Evolutionary conservation across 2,888 invertebrate genomes (phyloP).

Genomic region (Ectropis crepuscularia): DNA sequence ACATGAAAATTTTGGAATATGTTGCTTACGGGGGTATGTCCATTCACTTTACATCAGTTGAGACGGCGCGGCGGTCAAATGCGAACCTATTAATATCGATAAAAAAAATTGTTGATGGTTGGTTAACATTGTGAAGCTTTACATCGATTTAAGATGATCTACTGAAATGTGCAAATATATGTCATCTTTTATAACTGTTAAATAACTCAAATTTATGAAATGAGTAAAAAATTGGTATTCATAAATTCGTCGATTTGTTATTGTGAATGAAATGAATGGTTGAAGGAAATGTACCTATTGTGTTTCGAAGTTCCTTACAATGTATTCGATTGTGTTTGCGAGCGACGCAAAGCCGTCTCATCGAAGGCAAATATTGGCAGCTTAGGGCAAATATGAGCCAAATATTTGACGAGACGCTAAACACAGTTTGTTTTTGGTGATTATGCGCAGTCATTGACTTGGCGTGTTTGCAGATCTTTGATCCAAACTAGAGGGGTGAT

Average conservation of each 20-base stretch:
- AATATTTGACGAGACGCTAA: slow-evolving; percentile 21
- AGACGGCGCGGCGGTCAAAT: too few relatives aligned
- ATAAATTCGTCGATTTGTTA: neutral
- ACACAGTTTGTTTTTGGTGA: slow-evolving; percentile 20
- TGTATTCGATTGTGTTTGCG: slow-evolving; percentile 19
- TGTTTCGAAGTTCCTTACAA: slow-evolving; percentile 19
- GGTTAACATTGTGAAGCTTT: too few relatives aligned
- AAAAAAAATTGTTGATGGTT: too few relatives aligned
- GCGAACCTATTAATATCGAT: too few relatives aligned
- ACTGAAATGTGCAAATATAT: too few relatives aligned
- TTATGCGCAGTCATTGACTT: slow-evolving; percentile 25
- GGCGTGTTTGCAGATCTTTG: slow-evolving; percentile 11
- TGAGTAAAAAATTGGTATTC: too few relatives aligned
- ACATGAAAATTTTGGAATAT: too few relatives aligned
- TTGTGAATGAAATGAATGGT: slow-evolving; percentile 13
- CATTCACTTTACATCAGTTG: too few relatives aligned
- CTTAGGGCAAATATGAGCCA: slow-evolving; percentile 10
- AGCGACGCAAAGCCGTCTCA: slow-evolving; percentile 11
- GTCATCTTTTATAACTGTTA: too few relatives aligned
- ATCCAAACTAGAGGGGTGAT: slow-evolving; percentile 11
- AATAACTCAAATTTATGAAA: too few relatives aligned
- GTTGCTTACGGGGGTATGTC: too few relatives aligned
- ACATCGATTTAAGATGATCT: too few relatives aligned
- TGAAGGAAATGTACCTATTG: slow-evolving; percentile 6
- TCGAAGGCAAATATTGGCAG: slow-evolving; percentile 23